Percentiles rank a stretch among this genome's conserved stretches.
phyloP scores from a whole-genome alignment of 2,113 vertebrate genomes.

The Tapirus terrestris region DNA sequence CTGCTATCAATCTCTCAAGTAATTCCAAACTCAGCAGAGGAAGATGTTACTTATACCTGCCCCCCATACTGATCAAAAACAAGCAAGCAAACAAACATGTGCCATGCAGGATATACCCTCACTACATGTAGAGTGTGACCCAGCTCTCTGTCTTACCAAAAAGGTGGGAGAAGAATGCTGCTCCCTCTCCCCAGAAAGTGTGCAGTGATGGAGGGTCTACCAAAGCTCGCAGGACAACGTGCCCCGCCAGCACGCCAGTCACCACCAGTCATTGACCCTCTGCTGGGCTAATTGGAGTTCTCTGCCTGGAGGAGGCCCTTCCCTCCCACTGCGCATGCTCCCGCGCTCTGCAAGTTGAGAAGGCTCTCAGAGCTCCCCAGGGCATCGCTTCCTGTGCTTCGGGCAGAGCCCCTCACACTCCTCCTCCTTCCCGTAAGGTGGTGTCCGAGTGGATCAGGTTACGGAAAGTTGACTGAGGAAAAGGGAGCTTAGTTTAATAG shows the following conservation, averaged over 20 bases:
- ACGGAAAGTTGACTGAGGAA: neutral
- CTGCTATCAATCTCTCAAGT: neutral
- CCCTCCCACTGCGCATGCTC: accelerated
- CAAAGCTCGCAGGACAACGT: accelerated
- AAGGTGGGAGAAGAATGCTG: neutral
- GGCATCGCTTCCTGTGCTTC: neutral
- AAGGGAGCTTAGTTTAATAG: neutral
- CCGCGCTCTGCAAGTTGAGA: neutral
- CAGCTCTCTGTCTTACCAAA: neutral
- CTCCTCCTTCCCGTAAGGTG: too few species aligned
- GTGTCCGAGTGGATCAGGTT: neutral
- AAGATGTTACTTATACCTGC: neutral
- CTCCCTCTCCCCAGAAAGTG: neutral
- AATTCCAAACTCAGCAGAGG: neutral
- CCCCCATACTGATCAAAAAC: accelerated
- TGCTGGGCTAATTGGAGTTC: accelerated
- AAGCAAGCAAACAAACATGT: neutral
- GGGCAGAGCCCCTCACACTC: neutral
- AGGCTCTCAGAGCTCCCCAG: neutral
- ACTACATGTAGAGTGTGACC: accelerated
- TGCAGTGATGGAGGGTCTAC: neutral
- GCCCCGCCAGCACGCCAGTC: neutral
- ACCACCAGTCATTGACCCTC: accelerated
- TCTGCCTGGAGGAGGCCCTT: neutral
- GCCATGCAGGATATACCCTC: accelerated